These are phyloP conservation scores for Oligia latruncula DNA, from an alignment of 2,888 invertebrate genomes.

Conservation along the genomic window DNA sequence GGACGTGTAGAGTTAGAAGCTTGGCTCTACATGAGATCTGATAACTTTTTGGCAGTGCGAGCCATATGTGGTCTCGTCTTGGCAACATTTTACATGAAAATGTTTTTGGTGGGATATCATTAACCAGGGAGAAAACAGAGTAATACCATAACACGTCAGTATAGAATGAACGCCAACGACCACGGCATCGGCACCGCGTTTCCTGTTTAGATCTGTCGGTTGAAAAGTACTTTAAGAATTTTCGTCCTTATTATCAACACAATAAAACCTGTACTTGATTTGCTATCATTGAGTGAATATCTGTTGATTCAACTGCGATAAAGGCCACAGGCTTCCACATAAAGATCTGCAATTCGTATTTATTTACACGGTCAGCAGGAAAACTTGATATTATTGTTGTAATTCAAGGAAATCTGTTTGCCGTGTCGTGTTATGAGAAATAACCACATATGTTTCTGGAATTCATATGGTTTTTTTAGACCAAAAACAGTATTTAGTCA, in stretches of 20 bases:
- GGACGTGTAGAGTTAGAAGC: no score
- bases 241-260: not conserved
- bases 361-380: slow-evolving; percentile 30
- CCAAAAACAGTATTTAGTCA: not conserved
- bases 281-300: not conserved
- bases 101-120: not conserved
- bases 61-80: no score
- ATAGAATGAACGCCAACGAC: not conserved
- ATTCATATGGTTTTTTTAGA: not conserved
- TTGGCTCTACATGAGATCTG: no score
- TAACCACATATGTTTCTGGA: slow-evolving; percentile 1
- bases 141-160: not conserved
- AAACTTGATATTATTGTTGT: slow-evolving; percentile 28
- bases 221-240: not conserved
- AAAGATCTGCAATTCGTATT: not conserved
- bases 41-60: no score
- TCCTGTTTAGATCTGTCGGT: not conserved
- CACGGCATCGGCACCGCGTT: not conserved
- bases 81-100: no score
- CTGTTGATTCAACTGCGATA: slow-evolving; percentile 2
- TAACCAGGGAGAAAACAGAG: not conserved
- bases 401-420: slow-evolving; percentile 60
- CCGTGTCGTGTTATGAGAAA: not conserved
- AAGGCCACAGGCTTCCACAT: not conserved
- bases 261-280: not conserved